Base-by-base conservation (phyloP, 2,113 vertebrate species). In the Oncorhynchus kisutch region DNA sequence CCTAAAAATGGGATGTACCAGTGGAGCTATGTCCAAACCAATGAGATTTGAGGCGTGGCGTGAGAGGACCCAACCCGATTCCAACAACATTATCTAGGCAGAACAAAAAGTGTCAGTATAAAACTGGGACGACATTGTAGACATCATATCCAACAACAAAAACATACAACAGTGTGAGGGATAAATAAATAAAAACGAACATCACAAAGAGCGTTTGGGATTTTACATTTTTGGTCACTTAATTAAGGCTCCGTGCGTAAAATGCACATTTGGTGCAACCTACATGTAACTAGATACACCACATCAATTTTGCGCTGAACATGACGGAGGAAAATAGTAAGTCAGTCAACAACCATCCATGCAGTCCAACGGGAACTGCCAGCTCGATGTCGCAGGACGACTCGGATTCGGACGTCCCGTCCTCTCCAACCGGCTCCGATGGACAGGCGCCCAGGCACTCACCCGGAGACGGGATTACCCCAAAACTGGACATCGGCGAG, bases 261-360 rank as follows among this genome's bases (percentile, higher is more conserved):
- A 76, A 62, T 74, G 72, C 78, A 86, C 82, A 72, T 49, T 62
- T 76, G 75, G 60, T 34, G 59, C 31, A 71, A 67, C 70, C 7
- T 16, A 13, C 24, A 39, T 24, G 29, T 22, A 45, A 62, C 9
- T 8, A n/a, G 16, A 59, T 62, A 49, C 4, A 31, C 71, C 1
- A 2, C 59, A 48, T 25, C 20, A 70, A 64, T 71, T 39, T 77
- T 72, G 54, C 62, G 20, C 11, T 29, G n/a, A 59, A 88, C 88
- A 96, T 95, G 95, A 92, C 93, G 45, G 95, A 95, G 12, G 91
- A 93, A 76, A 92, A 85, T 75, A 84, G 87, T 77, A 92, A 89
- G 81, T 82, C 84, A n/a, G 60, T 87, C 54, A 45, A 76, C 67
- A 91, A 91, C 31, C 90, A 90, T 24, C 91, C 93, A 16, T 91